Percentiles rank a stretch among this genome's conserved stretches.
These are phyloP conservation scores for Capromys pilorides DNA, from an alignment of 2,797 vertebrate genomes.

Conservation along the genomic window DNA sequence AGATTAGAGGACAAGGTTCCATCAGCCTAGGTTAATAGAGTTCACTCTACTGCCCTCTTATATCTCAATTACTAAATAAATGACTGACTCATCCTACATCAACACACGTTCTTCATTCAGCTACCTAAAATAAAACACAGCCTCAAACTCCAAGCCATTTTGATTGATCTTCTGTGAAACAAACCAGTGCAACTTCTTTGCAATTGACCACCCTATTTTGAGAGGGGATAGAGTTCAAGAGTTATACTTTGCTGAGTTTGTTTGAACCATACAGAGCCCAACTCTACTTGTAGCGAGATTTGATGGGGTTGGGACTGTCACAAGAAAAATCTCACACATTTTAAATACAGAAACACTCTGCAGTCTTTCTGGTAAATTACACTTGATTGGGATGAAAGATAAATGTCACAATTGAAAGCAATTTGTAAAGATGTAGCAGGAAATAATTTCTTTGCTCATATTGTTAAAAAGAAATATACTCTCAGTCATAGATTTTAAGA, in stretches of 20 bases:
- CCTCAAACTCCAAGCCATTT: slow-evolving; percentile 45
- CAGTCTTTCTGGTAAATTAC: slow-evolving; percentile 76
- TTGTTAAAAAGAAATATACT: slow-evolving; percentile 75
- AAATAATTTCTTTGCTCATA: slow-evolving; percentile 77
- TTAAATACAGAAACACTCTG: slow-evolving; percentile 68
- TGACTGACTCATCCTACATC: neutral
- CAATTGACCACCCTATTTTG: slow-evolving; percentile 25
- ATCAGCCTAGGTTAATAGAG: neutral
- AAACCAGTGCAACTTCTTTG: slow-evolving; percentile 44
- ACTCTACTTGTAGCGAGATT: neutral
- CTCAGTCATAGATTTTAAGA: slow-evolving; percentile 61
- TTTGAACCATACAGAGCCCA: neutral
- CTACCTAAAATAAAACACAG: slow-evolving; percentile 28
- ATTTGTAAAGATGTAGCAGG: slow-evolving; percentile 79
- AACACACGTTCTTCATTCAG: slow-evolving; percentile 57
- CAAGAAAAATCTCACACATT: slow-evolving; percentile 31
- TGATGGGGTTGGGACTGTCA: neutral
- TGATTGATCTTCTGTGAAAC: slow-evolving; percentile 43
- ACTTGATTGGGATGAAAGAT: slow-evolving; percentile 76
- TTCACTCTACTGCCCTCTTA: neutral
- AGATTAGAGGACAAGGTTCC: neutral
- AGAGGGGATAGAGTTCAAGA: neutral
- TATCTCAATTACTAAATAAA: slow-evolving; percentile 38
- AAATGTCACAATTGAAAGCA: slow-evolving; percentile 79
- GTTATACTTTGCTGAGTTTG: slow-evolving; percentile 54